A percentile compares a stretch with the other conserved stretches of the same genome.
Evolutionary conservation across 2,888 invertebrate species (phyloP).

Genomic region (Criorhina ranunculi): DNA sequence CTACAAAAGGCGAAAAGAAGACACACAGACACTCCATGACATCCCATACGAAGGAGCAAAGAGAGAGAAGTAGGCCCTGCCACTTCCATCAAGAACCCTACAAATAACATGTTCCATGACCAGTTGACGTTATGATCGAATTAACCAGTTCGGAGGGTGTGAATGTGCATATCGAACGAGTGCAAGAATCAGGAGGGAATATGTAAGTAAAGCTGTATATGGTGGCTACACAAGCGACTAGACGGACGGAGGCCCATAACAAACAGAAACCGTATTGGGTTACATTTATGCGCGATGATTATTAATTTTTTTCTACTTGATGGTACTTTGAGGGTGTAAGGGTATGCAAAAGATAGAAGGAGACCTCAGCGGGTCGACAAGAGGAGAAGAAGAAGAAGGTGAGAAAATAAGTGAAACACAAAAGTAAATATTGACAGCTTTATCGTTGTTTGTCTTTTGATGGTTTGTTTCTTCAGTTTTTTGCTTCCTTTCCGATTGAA

Average conservation of each 20-base stretch:
- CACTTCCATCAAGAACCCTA: conserved; percentile 9
- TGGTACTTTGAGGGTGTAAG: background rate
- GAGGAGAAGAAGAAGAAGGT: conserved; percentile 20
- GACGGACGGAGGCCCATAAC: conserved; percentile 61
- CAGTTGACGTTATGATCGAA: conserved; percentile 76
- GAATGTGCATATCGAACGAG: conserved; percentile 72
- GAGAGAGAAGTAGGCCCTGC: background rate
- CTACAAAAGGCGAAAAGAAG: conserved; percentile 6
- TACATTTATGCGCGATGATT: conserved; percentile 74
- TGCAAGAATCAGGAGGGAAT: conserved; percentile 53
- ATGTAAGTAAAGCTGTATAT: conserved; percentile 21
- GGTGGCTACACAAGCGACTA: conserved; percentile 30
- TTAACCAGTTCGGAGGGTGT: conserved; percentile 75
- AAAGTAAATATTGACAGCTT: conserved; percentile 59
- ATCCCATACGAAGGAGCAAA: conserved; percentile 1
- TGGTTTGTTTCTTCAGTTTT: background rate
- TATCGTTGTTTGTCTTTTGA: conserved; percentile 26
- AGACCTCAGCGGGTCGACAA: background rate
- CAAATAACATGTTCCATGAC: conserved; percentile 57
- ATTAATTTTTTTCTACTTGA: conserved; percentile 43
- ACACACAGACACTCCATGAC: conserved; percentile 51
- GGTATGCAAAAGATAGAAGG: background rate
- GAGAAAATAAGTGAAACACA: conserved; percentile 50
- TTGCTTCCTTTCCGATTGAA: background rate
- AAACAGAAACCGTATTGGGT: conserved; percentile 74